Conservation (phyloP, 2,113 vertebrate genomes). For the Macquaria ambigua region DNA sequence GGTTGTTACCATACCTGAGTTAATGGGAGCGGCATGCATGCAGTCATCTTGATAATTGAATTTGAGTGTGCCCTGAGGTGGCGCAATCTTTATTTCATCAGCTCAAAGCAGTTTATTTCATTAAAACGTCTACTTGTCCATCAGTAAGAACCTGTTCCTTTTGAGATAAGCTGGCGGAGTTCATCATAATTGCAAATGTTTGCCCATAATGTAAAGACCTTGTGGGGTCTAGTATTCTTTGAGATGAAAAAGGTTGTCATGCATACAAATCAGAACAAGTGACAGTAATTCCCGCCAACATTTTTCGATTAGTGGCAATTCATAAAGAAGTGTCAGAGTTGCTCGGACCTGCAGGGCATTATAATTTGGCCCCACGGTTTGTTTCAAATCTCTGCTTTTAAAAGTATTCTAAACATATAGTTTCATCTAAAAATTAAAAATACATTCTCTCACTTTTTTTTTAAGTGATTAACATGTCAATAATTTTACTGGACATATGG, state of each 20-base stretch:
- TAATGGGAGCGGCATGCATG: conserved; percentile 71
- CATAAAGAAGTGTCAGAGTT: conserved; percentile 66
- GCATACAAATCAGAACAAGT: conserved; percentile 80
- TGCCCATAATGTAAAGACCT: conserved; percentile 81
- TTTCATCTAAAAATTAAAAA: conserved; percentile 6
- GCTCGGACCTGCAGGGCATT: conserved; percentile 62
- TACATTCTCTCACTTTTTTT: not conserved
- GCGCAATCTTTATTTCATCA: conserved; percentile 84
- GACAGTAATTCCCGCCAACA: conserved; percentile 79
- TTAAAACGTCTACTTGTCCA: conserved; percentile 82
- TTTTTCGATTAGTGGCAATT: conserved; percentile 73
- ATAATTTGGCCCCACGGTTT: conserved; percentile 40
- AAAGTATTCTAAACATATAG: conserved; percentile 3
- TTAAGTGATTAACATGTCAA: not conserved
- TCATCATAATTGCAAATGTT: conserved; percentile 87
- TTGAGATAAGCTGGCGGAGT: conserved; percentile 80
- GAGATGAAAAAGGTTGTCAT: conserved; percentile 77
- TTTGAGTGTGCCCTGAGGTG: conserved; percentile 81
- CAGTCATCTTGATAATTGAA: conserved; percentile 82
- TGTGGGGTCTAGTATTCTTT: conserved; percentile 78
- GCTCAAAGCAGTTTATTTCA: conserved; percentile 82
- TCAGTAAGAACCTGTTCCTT: conserved; percentile 80
- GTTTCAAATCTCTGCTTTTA: conserved; percentile 29
- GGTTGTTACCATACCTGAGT: conserved; percentile 68
- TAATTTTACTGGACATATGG: conserved; percentile 8